phyloP scores from a whole-genome alignment of 92 coral and sea anemone genomes.

The Nematostella vectensis region DNA sequence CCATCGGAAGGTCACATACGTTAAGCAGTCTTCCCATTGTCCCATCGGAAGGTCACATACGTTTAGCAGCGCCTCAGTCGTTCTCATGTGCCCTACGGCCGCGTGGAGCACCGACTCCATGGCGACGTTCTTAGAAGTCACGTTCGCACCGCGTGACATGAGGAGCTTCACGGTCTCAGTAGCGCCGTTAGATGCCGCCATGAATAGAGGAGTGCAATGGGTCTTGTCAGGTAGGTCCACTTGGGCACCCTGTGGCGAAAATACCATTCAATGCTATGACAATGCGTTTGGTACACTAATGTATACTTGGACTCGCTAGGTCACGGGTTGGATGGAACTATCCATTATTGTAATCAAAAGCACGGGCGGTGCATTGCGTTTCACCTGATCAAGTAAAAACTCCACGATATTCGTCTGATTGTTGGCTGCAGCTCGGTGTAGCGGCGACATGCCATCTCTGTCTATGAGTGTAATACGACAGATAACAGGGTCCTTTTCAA shows the following conservation, averaged over 20 bases:
- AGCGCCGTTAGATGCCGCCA: conserved; percentile 51
- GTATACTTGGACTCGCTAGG: too few species aligned
- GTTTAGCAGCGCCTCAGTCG: conserved; percentile 22
- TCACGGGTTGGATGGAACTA: too few species aligned
- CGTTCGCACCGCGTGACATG: conserved; percentile 39
- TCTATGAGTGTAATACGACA: conserved; percentile 53
- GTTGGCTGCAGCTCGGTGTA: conserved; percentile 48
- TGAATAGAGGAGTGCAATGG: conserved; percentile 59
- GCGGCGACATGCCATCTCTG: conserved; percentile 42
- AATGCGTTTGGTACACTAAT: too few species aligned
- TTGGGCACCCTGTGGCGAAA: conserved; percentile 31
- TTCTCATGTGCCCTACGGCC: conserved; percentile 45
- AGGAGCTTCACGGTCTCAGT: conserved; percentile 48
- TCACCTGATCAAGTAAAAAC: conserved; percentile 46
- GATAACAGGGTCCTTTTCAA: conserved; percentile 36
- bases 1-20: too few species aligned
- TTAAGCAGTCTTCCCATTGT: too few species aligned
- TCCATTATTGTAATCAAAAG: background rate
- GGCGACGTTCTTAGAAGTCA: conserved; percentile 49
- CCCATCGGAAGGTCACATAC: too few species aligned
- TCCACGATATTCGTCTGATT: conserved; percentile 38
- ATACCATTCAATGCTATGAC: background rate
- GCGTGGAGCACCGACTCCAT: conserved; percentile 37
- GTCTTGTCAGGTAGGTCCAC: conserved; percentile 55
- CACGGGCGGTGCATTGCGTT: background rate